Base-by-base conservation (phyloP, 2,888 invertebrate genomes). In the Caenorhabditis virilis region DNA sequence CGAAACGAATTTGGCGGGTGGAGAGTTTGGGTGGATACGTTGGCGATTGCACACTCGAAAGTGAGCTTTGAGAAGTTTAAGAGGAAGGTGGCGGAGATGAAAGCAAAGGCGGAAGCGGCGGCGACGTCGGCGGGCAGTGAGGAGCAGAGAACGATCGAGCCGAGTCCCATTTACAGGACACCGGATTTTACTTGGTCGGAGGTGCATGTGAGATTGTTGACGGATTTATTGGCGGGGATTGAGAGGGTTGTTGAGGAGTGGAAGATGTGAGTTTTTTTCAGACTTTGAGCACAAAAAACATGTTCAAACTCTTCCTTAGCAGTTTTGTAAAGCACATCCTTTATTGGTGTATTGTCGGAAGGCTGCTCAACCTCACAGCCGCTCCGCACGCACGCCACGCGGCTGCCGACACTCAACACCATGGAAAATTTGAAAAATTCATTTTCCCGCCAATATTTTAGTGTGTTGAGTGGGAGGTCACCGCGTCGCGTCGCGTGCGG, bases 141-240 rank as follows among this genome's bases (percentile, higher is more conserved):
- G 30, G 48, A 38, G 57, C 56, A 42, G 20, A 48, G 38, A 45
- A 9, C 30, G 30, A 48, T 52, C 26, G 54, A 56, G 91, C 93
- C 60, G 92, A 93, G 5, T 91, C 94, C 93, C 22, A 94, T 97
- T 2, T 98, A 98, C 86, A 89, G 98, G 74, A 98, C 99, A 84
- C 98, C 98, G 23, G 98, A 98, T 86, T 99, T 99, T 87, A 91
- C 94, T 80, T 99, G 98, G 98, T 98, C 97, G 1, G 92, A 93
- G 85, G 69, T 99, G 75, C 98, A 99, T 86, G 94, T 98, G 85
- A 88, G 95, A 63, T 87, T 99, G 54, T 87, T 99, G 0, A 93
- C 94, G 15, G 98, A 98, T 85, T 91, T 99, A 33, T 87, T 99
- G 27, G 93, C 93, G 85, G 94, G 95, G 0, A 87, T 99, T 57